Evolutionary conservation across 2,888 invertebrate species (phyloP).

Genomic region (Steinernema carpocapsae): DNA sequence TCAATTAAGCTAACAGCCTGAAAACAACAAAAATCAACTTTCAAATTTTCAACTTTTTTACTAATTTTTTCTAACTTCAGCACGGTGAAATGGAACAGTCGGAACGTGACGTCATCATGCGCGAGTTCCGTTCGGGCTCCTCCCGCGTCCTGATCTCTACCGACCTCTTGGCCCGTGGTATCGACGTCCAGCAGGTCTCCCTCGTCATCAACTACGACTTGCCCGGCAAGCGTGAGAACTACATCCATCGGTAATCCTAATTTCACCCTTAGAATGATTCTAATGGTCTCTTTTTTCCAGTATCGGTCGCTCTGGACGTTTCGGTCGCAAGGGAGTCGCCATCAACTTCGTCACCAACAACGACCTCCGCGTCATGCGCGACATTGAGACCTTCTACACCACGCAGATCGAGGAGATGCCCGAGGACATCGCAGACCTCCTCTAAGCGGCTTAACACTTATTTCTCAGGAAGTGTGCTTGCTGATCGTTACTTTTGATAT

Average conservation of each 20-base stretch:
- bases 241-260: slow-evolving; percentile 80
- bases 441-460: slow-evolving; percentile 29
- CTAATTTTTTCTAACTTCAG: slow-evolving; percentile 73
- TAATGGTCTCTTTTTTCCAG: slow-evolving; percentile 72
- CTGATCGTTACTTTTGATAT: slow-evolving; percentile 25
- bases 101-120: slow-evolving; percentile 94
- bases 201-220: slow-evolving; percentile 98
- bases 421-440: slow-evolving; percentile 88
- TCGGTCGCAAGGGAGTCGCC: slow-evolving; percentile 97
- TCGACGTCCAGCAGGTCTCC: slow-evolving; percentile 98
- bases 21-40: no score
- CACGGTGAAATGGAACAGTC: slow-evolving; percentile 99
- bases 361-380: slow-evolving; percentile 88
- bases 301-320: slow-evolving; percentile 97
- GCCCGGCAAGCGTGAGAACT: slow-evolving; percentile 97
- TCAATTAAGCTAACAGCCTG: no score
- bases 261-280: slow-evolving; percentile 74
- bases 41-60: no score
- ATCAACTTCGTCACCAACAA: slow-evolving; percentile 96
- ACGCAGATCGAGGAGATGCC: slow-evolving; percentile 98
- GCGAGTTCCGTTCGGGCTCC: slow-evolving; percentile 87
- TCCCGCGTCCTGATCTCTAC: slow-evolving; percentile 97
- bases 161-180: slow-evolving; percentile 94
- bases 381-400: slow-evolving; percentile 96
- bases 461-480: slow-evolving; percentile 23